Evolutionary conservation across 92 coral and sea anemone species (phyloP).

Genomic region (Diadumene lineata): DNA sequence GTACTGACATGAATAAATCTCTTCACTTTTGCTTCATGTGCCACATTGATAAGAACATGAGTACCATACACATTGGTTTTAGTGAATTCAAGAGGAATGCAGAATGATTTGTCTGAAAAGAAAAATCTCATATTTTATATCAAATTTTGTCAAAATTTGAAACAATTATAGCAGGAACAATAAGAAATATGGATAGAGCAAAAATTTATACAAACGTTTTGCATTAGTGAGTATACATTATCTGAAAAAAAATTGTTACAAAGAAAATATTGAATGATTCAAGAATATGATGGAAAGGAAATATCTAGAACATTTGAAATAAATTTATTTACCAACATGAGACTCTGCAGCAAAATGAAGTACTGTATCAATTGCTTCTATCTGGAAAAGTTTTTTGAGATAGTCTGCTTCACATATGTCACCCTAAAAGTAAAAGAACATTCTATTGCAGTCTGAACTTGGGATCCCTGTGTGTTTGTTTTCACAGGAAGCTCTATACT

Average conservation of each 20-base stretch:
- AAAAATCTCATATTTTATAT: too few relatives aligned
- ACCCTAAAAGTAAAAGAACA: slow-evolving; percentile 29
- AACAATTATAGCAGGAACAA: background rate
- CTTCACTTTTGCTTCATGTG: slow-evolving; percentile 54
- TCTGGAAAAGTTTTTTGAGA: slow-evolving; percentile 50
- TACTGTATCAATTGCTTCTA: slow-evolving; percentile 57
- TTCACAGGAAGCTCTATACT: slow-evolving; percentile 5
- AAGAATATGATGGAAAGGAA: too few relatives aligned
- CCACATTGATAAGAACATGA: slow-evolving; percentile 63
- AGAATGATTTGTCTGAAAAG: slow-evolving; percentile 57
- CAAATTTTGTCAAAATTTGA: too few relatives aligned
- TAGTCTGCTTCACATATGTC: slow-evolving; percentile 64
- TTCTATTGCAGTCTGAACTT: background rate
- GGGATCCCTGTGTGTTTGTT: slow-evolving; percentile 20
- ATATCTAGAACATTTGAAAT: too few relatives aligned
- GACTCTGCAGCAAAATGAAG: slow-evolving; percentile 67
- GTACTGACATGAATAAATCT: slow-evolving; percentile 67
- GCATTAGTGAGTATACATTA: too few relatives aligned
- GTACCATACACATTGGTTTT: slow-evolving; percentile 69
- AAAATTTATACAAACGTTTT: too few relatives aligned
- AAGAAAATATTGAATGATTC: too few relatives aligned
- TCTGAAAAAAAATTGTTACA: too few relatives aligned
- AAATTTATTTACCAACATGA: slow-evolving; percentile 49
- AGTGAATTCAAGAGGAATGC: slow-evolving; percentile 62
- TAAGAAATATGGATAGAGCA: too few relatives aligned